Conservation (phyloP, 92 coral and sea anemone species). For the Micromussa lordhowensis region DNA sequence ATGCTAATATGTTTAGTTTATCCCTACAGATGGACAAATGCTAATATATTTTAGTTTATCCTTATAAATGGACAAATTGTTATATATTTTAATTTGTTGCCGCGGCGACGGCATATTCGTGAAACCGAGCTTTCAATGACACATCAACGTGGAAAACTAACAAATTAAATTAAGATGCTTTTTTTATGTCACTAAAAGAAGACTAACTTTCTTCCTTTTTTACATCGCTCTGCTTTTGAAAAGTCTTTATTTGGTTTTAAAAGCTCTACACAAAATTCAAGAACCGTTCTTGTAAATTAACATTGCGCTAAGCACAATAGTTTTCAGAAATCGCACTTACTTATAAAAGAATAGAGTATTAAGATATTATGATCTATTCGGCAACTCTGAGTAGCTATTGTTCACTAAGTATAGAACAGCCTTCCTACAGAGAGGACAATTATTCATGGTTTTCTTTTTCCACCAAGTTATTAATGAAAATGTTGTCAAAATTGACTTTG, state of each 20-base stretch:
- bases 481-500: slow-evolving; percentile 21
- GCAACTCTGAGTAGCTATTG: slow-evolving; percentile 10
- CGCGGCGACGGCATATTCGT: neutral
- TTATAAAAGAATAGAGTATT: neutral
- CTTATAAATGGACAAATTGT: neutral
- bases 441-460: neutral
- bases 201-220: neutral
- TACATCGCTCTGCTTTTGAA: neutral
- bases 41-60: neutral
- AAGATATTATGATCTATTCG: neutral
- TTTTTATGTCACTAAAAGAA: neutral
- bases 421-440: neutral
- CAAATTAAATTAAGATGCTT: neutral
- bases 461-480: slow-evolving; percentile 11
- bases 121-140: neutral
- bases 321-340: neutral
- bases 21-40: neutral
- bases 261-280: neutral
- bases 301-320: neutral
- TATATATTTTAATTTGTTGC: neutral
- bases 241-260: neutral
- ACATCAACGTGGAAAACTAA: neutral
- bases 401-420: neutral
- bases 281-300: neutral
- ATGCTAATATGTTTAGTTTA: neutral